Percentiles rank a stretch among this genome's conserved stretches.
Evolutionary conservation across 2,888 invertebrate genomes (phyloP).

Genomic region (Osmoderma eremita): DNA sequence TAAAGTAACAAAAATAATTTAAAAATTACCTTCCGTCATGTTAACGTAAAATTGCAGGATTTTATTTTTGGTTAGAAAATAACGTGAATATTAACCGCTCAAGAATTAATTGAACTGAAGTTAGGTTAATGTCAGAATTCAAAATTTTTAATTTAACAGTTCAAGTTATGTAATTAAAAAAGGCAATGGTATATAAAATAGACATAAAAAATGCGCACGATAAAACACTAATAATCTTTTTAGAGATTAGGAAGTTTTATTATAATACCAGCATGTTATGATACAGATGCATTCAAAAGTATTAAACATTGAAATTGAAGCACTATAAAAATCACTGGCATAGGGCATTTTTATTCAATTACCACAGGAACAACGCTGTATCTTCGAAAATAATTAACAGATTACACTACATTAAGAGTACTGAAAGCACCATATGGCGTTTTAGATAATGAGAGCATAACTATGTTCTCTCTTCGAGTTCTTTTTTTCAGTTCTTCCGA

Average conservation of each 20-base stretch:
- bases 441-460: slow-evolving; percentile 18
- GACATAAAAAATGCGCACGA: too few relatives aligned
- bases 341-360: too few relatives aligned
- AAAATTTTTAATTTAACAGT: background rate
- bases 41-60: background rate
- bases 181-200: too few relatives aligned
- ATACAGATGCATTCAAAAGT: too few relatives aligned
- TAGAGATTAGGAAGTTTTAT: too few relatives aligned
- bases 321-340: background rate
- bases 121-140: slow-evolving; percentile 2
- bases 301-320: too few relatives aligned
- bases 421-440: slow-evolving; percentile 13
- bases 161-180: background rate
- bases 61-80: slow-evolving; percentile 15
- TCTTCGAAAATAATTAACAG: slow-evolving; percentile 22
- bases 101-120: slow-evolving; percentile 7
- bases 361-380: slow-evolving; percentile 12
- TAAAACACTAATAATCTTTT: too few relatives aligned
- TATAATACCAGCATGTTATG: too few relatives aligned
- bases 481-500: background rate
- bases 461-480: background rate
- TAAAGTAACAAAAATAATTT: slow-evolving; percentile 7
- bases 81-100: slow-evolving; percentile 20
- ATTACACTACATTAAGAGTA: slow-evolving; percentile 11
- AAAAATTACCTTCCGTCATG: slow-evolving; percentile 37